Evolutionary conservation across 2,113 vertebrate genomes (phyloP), one percentile per base, ranked within the genome.

Genomic region (Nematolebias whitei): DNA sequence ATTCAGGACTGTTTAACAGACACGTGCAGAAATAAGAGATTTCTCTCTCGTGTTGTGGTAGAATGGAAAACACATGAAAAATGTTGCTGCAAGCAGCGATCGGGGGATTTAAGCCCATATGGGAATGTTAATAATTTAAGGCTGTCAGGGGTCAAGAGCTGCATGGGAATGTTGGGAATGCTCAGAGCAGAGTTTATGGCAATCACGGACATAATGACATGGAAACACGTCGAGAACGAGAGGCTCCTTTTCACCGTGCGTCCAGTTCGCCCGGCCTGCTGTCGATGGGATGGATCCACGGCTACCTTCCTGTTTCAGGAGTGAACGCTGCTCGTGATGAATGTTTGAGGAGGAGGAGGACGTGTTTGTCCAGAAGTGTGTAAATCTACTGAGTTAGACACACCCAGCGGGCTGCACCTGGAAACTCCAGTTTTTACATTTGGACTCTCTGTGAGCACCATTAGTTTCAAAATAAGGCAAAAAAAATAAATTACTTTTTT

Each of bases 81-180:
- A 70, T 56, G 74, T 82, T 63, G 82, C 84, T 84, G 73, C 68
- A 41, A 90, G 88, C 87, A 35, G 68, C 68, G 80, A 85, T 86
- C 83, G 81, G 62, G 71, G 78, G 75, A 51, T 83, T 86, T 83
- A 82, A 73, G 70, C 76, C 85, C 82, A 85, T 69, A 74, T 87
- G 88, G 85, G 85, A 88, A 89, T 84, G 87, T 87, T 88, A 87
- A 89, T 89, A 87, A 89, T 89, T 89, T 88, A 87, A 87, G 84
- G 89, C 85, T 84, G 84, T 80, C 79, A 80, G 79, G 71, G 89
- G 86, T 90, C 85, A 85, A 80, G 82, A 84, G 85, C 78, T 73
- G 61, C 84, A 80, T 81, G 83, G 85, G 86, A 89, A 89, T 87
- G 82, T 38, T 59, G 85, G 81, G 84, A 87, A 88, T 88, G 87